phyloP scores from a whole-genome alignment of 2,888 invertebrate species.

The Pseudolycoriella hygida region DNA sequence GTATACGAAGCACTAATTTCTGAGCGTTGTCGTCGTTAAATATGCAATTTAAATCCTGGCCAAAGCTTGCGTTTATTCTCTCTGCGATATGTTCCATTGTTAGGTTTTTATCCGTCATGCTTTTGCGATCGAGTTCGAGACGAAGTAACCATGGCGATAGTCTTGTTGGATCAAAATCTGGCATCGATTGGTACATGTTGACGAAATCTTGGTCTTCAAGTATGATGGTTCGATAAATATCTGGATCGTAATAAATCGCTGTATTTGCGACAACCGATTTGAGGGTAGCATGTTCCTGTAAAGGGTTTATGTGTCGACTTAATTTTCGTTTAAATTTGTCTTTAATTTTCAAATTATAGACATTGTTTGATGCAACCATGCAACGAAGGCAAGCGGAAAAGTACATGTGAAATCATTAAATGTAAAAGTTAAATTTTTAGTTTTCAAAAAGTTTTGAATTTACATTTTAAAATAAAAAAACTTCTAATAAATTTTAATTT shows the following conservation, averaged over 20 bases:
- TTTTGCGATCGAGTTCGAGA: conserved; percentile 93
- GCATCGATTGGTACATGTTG: conserved; percentile 99
- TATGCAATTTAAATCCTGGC: conserved; percentile 97
- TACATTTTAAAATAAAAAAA: no score
- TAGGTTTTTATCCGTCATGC: conserved; percentile 98
- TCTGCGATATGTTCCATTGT: conserved; percentile 99
- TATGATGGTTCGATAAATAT: conserved; percentile 96
- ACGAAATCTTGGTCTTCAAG: conserved; percentile 99
- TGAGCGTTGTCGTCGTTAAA: conserved; percentile 99
- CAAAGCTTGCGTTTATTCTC: conserved; percentile 97
- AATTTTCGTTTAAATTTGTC: no score
- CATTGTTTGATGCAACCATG: no score
- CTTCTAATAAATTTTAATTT: no score
- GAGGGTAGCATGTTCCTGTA: conserved; percentile 81
- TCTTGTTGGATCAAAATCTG: conserved; percentile 93
- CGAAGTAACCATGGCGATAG: conserved; percentile 97
- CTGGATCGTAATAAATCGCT: conserved; percentile 98
- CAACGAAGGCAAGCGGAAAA: no score
- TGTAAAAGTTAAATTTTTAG: no score
- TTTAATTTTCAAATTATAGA: no score
- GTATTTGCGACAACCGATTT: conserved; percentile 96
- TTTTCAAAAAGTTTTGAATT: no score
- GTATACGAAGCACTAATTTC: conserved; percentile 88
- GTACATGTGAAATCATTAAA: no score
- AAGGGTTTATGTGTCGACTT: no score